Evolutionary conservation across 2,113 vertebrate species (phyloP), one percentile per base, ranked within the genome.

Genomic region (Elgaria multicarinata): DNA sequence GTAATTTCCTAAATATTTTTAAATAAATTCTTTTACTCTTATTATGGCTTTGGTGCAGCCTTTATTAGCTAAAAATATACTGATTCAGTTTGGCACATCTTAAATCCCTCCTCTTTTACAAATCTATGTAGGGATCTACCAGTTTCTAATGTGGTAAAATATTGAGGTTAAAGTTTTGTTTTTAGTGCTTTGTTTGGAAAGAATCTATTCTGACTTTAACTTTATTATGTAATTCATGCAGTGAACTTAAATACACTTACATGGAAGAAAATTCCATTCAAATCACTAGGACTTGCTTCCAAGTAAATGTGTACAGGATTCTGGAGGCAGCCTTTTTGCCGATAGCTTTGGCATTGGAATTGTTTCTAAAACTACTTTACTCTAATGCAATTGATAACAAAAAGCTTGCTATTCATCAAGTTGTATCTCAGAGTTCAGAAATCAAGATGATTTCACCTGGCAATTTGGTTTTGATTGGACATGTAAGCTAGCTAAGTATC

Each of bases 401-500:
- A 92, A 96, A 90, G 89, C 85, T 96, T 96, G 90, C 92, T 83
- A 92, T 93, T 96, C 96, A 96, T 95, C 95, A 95, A 90, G 92
- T 80, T 94, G 94, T 94, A 96, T 93, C 96, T 96, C 92, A 77
- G 89, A 92, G 90, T 94, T 93, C 92, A 92, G 92, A 96, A 96
- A 93, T 95, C 87, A 84, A 85, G 87, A 26, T 93, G 87, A 93
- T 91, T 92, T 74, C 85, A 95, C 94, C 89, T 91, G 85, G 93
- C 46, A 93, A 90, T 94, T 90, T 92, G 93, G 69, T 89, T 91
- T 79, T 93, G 92, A 92, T 93, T 93, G 96, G 91, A 89, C 58
- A 89, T 75, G 92, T 90, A 94, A 94, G 53, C 91, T 96, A 94
- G 88, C 91, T 94, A 92, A 92, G 86, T 93, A 67, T 76, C 74